Base-by-base conservation (phyloP, 2,797 vertebrate genomes). In the Xenentodon cancila region DNA sequence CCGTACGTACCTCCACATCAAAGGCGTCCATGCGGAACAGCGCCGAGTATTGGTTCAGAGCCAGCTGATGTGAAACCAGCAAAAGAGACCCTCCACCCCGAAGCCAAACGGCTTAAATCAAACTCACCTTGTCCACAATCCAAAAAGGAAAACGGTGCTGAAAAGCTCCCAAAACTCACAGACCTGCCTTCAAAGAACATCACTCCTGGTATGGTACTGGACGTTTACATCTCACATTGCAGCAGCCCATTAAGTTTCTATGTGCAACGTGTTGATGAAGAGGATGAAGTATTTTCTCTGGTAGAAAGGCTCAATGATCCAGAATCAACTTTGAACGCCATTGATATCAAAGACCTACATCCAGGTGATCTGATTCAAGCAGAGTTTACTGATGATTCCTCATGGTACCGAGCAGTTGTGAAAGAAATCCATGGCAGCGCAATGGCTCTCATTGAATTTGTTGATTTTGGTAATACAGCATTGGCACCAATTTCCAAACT, bases 391-490 rank as follows among this genome's bases (percentile, higher is more conserved):
- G 95, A 94, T 25, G 97, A 98, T 77, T 86, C 64, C 9, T 92
- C 93, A 7, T 96, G 94, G 94, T 98, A 98, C 75, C 91, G 97
- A 63, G 97, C 95, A 45, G 89, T 94, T 59, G 87, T 99, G 2
- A 88, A 47, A 77, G 91, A 94, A 73, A 89, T 85, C 20, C 68
- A 69, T 2, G 55, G 55, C 5, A 51, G 73, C 22, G 59, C 68
- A 4, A 77, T 42, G 0, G 80, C 92, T 21, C 79, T 86, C 8
- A 80, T 98, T 1, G 93, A 96, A 60, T 99, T 96, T 82, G 88
- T 99, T 75, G 97, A 99, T 87, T 99, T 96, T 80, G 97, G 97
- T 62, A 98, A 99, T 56, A 89, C 90, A 11, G 93, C 93, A 19
- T 21, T 84, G 11, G 73, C 95, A 43, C 83, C 86, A 7, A 5